Percentiles rank a stretch among this genome's conserved stretches.
Evolutionary conservation across 1,140 invertebrate genomes (phyloP).

Genomic region (Leptopilina clavipes): DNA sequence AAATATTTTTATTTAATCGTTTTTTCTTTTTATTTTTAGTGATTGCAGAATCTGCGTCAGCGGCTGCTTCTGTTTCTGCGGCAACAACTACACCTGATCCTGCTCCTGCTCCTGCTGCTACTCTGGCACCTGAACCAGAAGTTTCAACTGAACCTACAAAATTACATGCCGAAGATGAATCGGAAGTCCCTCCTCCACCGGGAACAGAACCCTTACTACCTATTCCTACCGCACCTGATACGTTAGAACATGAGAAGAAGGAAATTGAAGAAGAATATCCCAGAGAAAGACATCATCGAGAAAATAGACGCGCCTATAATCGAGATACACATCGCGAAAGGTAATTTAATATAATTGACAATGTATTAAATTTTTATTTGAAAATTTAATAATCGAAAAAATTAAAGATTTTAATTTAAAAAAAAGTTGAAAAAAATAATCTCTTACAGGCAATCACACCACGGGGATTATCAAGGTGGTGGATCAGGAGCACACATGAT

Average conservation of each 20-base stretch:
- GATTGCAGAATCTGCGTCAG: slow-evolving; percentile 55
- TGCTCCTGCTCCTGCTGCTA: not conserved
- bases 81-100: not conserved
- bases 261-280: slow-evolving; percentile 64
- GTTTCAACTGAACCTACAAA: slow-evolving; percentile 61
- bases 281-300: slow-evolving; percentile 64
- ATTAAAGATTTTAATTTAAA: no score
- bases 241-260: slow-evolving; percentile 58
- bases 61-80: not conserved
- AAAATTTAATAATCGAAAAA: no score
- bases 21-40: slow-evolving; percentile 45
- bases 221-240: slow-evolving; percentile 62
- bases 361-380: slow-evolving; percentile 1
- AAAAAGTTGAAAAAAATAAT: slow-evolving; percentile 50
- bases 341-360: slow-evolving; percentile 49
- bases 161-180: slow-evolving; percentile 64
- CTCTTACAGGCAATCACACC: slow-evolving; percentile 67
- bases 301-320: slow-evolving; percentile 69
- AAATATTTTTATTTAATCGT: not conserved
- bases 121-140: slow-evolving; percentile 54
- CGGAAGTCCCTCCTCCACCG: slow-evolving; percentile 71
- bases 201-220: slow-evolving; percentile 72
- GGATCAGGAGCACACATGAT: slow-evolving; percentile 59
- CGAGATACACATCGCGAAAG: slow-evolving; percentile 70
- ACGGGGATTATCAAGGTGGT: slow-evolving; percentile 63